phyloP scores from a whole-genome alignment of 2,797 vertebrate genomes.

The Pantherophis vulpinus region DNA sequence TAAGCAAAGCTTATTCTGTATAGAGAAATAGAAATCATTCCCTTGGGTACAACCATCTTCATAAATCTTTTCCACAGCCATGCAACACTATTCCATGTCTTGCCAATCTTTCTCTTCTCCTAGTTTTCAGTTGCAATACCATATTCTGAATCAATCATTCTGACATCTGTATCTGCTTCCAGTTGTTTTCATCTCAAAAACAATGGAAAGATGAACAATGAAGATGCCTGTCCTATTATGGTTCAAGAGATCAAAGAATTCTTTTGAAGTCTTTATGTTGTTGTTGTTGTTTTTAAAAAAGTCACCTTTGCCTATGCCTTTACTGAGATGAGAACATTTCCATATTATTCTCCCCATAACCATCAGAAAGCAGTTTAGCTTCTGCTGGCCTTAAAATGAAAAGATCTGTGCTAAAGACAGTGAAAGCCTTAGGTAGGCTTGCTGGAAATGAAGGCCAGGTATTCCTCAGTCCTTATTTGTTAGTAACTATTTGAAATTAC shows the following conservation, averaged over 20 bases:
- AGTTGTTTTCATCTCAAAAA: not conserved
- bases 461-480: not conserved
- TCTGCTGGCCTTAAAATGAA: not conserved
- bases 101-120: not conserved
- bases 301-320: not conserved
- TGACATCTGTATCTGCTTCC: not conserved
- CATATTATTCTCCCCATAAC: not conserved
- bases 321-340: not conserved
- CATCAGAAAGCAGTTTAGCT: not conserved
- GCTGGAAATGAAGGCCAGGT: not conserved
- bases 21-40: not conserved
- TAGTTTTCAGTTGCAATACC: not conserved
- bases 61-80: not conserved
- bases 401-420: not conserved
- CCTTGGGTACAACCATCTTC: not conserved
- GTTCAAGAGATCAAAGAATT: not conserved
- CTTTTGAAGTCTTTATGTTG: not conserved
- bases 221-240: not conserved
- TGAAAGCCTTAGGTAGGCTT: not conserved
- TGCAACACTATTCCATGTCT: not conserved
- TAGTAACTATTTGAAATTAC: not conserved
- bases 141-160: not conserved
- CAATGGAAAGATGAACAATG: not conserved
- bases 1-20: not conserved
- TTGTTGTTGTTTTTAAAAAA: not conserved